Evolutionary conservation across 2,113 vertebrate genomes (phyloP), one percentile per base, ranked within the genome.

Genomic region (Cheilinus undulatus): DNA sequence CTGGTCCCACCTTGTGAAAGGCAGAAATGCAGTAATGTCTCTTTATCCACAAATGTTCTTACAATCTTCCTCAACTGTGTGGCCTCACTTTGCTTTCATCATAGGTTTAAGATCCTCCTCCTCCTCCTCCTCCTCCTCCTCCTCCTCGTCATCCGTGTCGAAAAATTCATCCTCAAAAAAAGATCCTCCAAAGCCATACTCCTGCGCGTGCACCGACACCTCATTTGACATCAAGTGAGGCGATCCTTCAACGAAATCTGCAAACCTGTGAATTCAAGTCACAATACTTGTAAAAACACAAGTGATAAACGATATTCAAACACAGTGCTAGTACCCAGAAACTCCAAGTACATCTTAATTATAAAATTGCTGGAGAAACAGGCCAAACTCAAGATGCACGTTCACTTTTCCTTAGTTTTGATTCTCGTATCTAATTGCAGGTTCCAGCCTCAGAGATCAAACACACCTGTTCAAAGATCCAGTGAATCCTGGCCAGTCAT

Each of bases 181-280:
- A 3, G 91, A 86, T 24, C 94, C 90, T 0, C 89, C 96, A 15
- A 97, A 84, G 12, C 95, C 95, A 0, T 96, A 99, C 42, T 99
- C 96, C 76, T 92, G 95, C 13, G 95, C 95, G 0, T 99, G 96
- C 38, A 95, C 86, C 0, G 94, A 96, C 56, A 93, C 92, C 78
- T 99, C 98, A 0, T 87, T 92, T 10, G 93, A 80, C 64, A 94
- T 94, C 72, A 99, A 75, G 14, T 99, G 98, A 11, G 86, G 93
- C 14, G 95, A 95, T 0, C 97, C 98, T 75, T 95, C 94, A 5
- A 98, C 82, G 43, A 99, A 99, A 46, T 98, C 97, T 23, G 97
- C 98, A 91, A 99, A 99, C 92, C 98, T 99, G 88, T 26, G 40
- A 11, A 61, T 59, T 17, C 59, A 4, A 38, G 63, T 28, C 19